These are phyloP conservation scores for Odontomyia ornata DNA, from an alignment of 2,888 invertebrate genomes.

Conservation along the genomic window DNA sequence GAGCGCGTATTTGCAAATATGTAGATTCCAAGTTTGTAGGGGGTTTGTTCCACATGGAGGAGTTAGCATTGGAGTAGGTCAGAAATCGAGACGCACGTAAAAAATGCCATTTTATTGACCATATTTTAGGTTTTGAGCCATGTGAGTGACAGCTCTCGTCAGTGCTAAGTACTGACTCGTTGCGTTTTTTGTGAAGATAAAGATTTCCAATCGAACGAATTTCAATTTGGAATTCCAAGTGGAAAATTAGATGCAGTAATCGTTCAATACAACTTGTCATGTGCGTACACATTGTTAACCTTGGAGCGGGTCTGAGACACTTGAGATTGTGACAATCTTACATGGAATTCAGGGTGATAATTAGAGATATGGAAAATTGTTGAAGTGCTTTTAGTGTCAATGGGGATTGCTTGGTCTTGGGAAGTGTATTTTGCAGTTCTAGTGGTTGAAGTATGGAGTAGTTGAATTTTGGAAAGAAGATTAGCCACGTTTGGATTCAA, in stretches of 20 bases:
- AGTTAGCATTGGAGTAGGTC: slow-evolving; percentile 22
- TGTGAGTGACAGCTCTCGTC: too few relatives aligned
- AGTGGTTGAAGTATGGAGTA: too few relatives aligned
- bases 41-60: background rate
- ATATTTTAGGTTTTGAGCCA: background rate
- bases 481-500: too few relatives aligned
- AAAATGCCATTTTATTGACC: background rate
- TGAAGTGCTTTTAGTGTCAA: background rate
- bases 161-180: background rate
- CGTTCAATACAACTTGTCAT: background rate
- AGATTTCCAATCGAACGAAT: background rate
- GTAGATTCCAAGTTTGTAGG: background rate
- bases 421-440: too few relatives aligned
- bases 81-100: background rate
- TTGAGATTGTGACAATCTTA: background rate
- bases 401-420: too few relatives aligned
- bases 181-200: background rate
- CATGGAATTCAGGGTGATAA: slow-evolving; percentile 1
- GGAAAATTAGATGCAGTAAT: slow-evolving; percentile 4
- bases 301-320: too few relatives aligned
- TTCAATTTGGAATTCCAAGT: background rate
- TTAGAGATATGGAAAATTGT: background rate
- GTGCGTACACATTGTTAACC: background rate
- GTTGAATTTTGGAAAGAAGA: too few relatives aligned
- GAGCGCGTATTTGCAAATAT: background rate